Base-by-base conservation (phyloP, 2,888 invertebrate genomes). In the Sicus ferrugineus region DNA sequence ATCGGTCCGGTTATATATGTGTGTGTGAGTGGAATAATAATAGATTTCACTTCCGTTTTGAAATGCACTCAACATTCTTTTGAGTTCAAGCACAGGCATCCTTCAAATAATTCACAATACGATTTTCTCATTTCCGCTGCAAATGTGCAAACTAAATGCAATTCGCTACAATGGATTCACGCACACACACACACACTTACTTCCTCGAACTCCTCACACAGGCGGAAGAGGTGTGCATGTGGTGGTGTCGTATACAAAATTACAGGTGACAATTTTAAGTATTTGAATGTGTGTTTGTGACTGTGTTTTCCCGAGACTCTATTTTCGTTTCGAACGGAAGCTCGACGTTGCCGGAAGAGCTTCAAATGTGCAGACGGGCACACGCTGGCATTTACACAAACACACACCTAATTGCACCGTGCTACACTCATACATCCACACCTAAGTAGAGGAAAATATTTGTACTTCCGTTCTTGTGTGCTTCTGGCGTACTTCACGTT, bases 91-190 rank as follows among this genome's bases (percentile, higher is more conserved):
- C n/a, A 54, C 16, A 54, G 5, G 21, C 19, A 31, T 50, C 50
- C 19, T 9, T 31, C 21, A 50, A 64, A 64, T 64, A 64, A 7
- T 64, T 64, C 50, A 30, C 50, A 52, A 31, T 64, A 50, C 48
- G 31, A 31, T 64, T 64, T 64, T 52, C 50, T 30, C 64, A 48
- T 48, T 64, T 64, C 50, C 48, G n/a, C 23, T 16, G 26, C 11
- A 30, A 46, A 28, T 21, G 31, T 31, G 50, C 30, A 63, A 19
- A 21, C 30, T 14, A 26, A 28, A 54, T n/a, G 19, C 4, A 42
- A 42, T 38, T 6, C 11, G 14, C 9, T 26, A 42, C 16, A 42
- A 14, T 4, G n/a, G n/a, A 16, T 7, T 42, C 42, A 42, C 16
- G n/a, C 5, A 16, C 42, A 42, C 14, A 16, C 42, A 42, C 42